Base-by-base conservation (phyloP, 2,113 vertebrate species). In the Hemichromis elongatus region DNA sequence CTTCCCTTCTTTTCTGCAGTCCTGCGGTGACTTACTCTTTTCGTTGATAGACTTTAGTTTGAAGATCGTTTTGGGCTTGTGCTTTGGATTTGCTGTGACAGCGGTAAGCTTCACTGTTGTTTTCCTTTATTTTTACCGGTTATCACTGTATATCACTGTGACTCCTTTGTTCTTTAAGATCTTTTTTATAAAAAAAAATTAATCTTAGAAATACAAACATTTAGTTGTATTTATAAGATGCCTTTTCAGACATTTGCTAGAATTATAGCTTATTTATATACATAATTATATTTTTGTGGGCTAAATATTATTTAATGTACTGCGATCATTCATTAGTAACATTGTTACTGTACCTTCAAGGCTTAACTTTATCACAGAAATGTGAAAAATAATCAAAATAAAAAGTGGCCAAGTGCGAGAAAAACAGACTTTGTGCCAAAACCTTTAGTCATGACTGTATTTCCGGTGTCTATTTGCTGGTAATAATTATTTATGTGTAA, bases 11-110 rank as follows among this genome's bases (percentile, higher is more conserved):
- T 14, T 14, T 78, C 59, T 78, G 19, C 81, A 94, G 94, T 0
- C 81, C 30, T 95, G 93, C 40, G 0, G 40, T 10, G 3, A 7
- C 0, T 0, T 2, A 2, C 0, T 94, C 40, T 56, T 82, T 3
- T 0, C 0, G 0, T 0, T 0, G 0, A 0, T 28, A 0, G 11
- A 94, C 79, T 0, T 85, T 0, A 0, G 5, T n/a, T 87, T 89
- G 14, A 6, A 81, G 9, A 1, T 92, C 4, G 0, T 0, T 21
- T 81, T 94, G 82, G 94, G 86, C 13, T 1, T 95, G 13, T 86
- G 3, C 26, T 95, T 94, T 47, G 79, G 70, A 47, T 89, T 89
- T 16, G 87, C 92, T 2, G 40, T 89, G 11, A 90, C 52, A 1
- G 92, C 93, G 18, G 94, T 95, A 87, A 93, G 93, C 16, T 3